Evolutionary conservation across 1,140 invertebrate genomes (phyloP).

Genomic region (Diorhabda carinulata): DNA sequence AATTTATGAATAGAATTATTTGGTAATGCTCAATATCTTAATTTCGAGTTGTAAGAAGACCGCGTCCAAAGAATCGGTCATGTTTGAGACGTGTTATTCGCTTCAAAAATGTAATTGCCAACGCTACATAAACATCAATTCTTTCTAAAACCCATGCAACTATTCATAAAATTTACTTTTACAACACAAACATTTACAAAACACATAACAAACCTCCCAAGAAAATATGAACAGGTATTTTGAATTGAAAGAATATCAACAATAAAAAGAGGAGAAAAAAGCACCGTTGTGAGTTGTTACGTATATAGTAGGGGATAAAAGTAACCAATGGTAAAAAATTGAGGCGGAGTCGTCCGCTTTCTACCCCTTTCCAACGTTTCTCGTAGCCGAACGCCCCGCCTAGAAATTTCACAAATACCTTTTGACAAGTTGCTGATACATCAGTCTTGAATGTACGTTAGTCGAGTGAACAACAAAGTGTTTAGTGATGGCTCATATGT

Average conservation of each 20-base stretch:
- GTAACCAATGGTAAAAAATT: slow-evolving; percentile 43
- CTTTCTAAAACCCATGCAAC: background rate
- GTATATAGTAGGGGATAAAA: slow-evolving; percentile 25
- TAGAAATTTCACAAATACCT: slow-evolving; percentile 30
- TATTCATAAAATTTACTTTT: background rate
- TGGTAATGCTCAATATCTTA: background rate
- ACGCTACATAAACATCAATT: background rate
- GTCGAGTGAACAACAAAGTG: slow-evolving; percentile 25
- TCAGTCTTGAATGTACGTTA: slow-evolving; percentile 35
- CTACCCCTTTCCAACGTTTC: slow-evolving; percentile 31
- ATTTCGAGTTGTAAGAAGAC: slow-evolving; percentile 2
- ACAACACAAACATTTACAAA: slow-evolving; percentile 25
- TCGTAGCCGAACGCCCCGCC: slow-evolving; percentile 30
- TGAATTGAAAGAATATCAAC: slow-evolving; percentile 36
- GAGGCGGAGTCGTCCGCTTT: slow-evolving; percentile 35
- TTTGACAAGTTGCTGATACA: slow-evolving; percentile 26
- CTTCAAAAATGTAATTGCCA: background rate
- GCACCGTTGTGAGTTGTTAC: slow-evolving; percentile 26
- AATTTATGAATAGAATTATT: no score
- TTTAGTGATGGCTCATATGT: slow-evolving; percentile 39
- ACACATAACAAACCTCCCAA: slow-evolving; percentile 26
- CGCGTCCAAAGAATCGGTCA: slow-evolving; percentile 3
- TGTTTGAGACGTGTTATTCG: background rate
- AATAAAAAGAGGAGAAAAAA: slow-evolving; percentile 26
- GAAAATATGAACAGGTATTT: slow-evolving; percentile 39